Percentiles rank a stretch among this genome's conserved stretches.
These are phyloP conservation scores for Motacilla alba DNA, from an alignment of 2,113 vertebrate species.

Conservation along the genomic window DNA sequence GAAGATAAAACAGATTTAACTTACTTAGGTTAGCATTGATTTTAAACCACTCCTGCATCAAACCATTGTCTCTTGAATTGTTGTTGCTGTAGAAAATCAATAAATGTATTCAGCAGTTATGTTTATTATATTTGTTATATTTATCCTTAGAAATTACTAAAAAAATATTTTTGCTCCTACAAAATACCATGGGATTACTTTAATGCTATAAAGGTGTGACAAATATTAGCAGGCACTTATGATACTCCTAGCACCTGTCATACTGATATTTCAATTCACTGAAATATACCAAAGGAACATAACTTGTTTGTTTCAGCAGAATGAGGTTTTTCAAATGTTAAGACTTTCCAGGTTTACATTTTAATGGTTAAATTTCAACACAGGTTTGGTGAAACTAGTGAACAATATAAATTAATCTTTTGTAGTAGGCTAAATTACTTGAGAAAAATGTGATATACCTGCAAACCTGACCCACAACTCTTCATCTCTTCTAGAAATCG, in stretches of 20 bases:
- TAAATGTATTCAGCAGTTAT: neutral
- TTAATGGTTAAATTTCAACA: neutral
- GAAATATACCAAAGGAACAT: neutral
- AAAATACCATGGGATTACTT: neutral
- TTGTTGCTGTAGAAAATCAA: neutral
- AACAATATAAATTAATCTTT: neutral
- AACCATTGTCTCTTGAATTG: neutral
- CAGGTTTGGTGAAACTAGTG: neutral
- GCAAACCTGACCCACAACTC: neutral
- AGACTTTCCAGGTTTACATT: neutral
- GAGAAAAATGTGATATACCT: neutral
- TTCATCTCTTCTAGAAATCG: neutral
- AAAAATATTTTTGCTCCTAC: neutral
- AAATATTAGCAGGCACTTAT: fast-evolving
- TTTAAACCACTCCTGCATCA: neutral
- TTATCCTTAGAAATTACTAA: neutral
- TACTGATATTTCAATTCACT: neutral
- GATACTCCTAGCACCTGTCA: neutral
- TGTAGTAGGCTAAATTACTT: neutral
- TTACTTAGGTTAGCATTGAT: neutral
- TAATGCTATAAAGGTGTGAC: neutral
- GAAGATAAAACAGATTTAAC: neutral
- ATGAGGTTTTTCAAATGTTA: neutral
- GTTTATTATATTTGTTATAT: neutral
- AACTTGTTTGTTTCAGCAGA: neutral